A percentile compares a stretch with the other conserved stretches of the same genome.
Conservation (phyloP, 1,140 invertebrate genomes). For the Drosophila simulans region DNA sequence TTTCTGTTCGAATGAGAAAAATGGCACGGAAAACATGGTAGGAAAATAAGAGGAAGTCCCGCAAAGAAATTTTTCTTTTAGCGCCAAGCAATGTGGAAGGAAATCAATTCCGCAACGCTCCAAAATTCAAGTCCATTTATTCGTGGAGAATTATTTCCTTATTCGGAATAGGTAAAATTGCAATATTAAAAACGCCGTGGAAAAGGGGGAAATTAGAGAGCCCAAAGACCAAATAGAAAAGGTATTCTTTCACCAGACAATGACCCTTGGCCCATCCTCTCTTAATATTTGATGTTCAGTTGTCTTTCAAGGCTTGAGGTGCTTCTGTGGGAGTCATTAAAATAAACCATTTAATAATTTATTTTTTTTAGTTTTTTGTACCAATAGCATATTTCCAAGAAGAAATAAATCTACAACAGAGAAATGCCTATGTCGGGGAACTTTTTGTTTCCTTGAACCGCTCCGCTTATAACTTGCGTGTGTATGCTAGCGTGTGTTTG, state of each 20-base stretch:
- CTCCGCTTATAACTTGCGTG: not conserved
- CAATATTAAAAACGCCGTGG: not conserved
- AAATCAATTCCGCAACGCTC: slow-evolving; percentile 13
- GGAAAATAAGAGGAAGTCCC: slow-evolving; percentile 24
- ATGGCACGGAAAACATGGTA: slow-evolving; percentile 18
- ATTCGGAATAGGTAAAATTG: slow-evolving; percentile 2
- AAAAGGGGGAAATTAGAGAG: slow-evolving; percentile 6
- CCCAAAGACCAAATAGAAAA: slow-evolving; percentile 11
- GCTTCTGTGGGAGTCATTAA: not conserved
- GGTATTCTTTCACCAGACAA: slow-evolving; percentile 4
- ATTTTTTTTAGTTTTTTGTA: too few species aligned
- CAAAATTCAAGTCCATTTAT: slow-evolving; percentile 12
- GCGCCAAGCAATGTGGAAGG: slow-evolving; percentile 5
- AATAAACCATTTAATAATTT: too few species aligned
- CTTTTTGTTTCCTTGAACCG: too few species aligned
- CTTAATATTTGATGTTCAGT: slow-evolving; percentile 42
- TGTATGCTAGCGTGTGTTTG: not conserved
- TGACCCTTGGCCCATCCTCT: slow-evolving; percentile 21
- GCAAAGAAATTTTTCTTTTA: slow-evolving; percentile 12
- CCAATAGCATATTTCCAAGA: too few species aligned
- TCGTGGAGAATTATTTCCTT: slow-evolving; percentile 1
- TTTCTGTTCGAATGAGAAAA: slow-evolving; percentile 32
- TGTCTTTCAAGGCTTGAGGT: not conserved
- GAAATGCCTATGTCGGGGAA: too few species aligned
- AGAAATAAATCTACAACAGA: too few species aligned